Evolutionary conservation across 2,113 vertebrate genomes (phyloP).

Genomic region (Vulpes ferrilata): DNA sequence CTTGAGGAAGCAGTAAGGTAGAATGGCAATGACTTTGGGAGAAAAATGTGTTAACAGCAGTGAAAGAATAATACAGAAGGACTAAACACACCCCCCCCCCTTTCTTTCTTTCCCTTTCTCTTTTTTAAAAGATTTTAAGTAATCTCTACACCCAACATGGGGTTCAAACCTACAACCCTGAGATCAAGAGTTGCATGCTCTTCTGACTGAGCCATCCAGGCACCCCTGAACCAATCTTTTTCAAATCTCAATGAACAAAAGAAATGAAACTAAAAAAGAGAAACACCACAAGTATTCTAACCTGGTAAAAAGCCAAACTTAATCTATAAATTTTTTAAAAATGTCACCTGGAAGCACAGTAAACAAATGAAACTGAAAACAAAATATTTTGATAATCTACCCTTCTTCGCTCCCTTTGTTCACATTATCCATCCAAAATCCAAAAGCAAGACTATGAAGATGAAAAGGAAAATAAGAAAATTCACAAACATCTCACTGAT

Average conservation of each 20-base stretch:
- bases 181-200: background rate
- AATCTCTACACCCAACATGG: background rate
- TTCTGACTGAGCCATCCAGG: background rate
- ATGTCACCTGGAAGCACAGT: background rate
- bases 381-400: background rate
- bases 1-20: background rate
- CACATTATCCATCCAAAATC: background rate
- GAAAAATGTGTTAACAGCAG: background rate
- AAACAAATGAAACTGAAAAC: slow-evolving; percentile 24
- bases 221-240: background rate
- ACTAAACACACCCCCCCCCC: background rate
- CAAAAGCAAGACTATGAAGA: background rate
- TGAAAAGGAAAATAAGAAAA: background rate
- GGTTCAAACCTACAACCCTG: background rate
- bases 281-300: background rate
- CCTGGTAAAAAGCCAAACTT: background rate
- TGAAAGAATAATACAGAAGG: slow-evolving; percentile 34
- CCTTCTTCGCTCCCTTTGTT: background rate
- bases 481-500: background rate
- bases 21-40: background rate
- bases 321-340: background rate
- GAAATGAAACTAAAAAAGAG: slow-evolving; percentile 48
- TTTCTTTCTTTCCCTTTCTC: background rate
- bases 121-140: background rate
- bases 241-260: slow-evolving; percentile 28